Base-by-base conservation (phyloP, 2,113 vertebrate genomes). In the Lethenteron reissneri region DNA sequence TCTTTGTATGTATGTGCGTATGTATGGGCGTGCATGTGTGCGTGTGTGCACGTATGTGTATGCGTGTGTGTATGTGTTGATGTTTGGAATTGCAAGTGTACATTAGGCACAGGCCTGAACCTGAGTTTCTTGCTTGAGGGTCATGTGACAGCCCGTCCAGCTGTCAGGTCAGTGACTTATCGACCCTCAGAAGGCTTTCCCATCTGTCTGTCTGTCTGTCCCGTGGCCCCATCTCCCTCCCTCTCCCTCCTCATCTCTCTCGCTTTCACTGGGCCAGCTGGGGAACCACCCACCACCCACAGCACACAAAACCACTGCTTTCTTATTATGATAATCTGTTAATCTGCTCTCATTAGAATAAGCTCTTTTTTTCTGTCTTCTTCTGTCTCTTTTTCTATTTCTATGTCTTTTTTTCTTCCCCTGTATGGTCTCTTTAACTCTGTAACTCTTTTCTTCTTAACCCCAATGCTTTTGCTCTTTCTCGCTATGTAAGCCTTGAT, bases 201-300 rank as follows among this genome's bases (percentile, higher is more conserved):
- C 64, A 68, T 68, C 64, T 68, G 64, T 68, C 64, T 68, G 64
- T 68, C 64, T 68, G 64, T 68, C 64, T 11, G n/a, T n/a, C 64
- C 25, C 64, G 25, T n/a, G n/a, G n/a, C 64, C 64, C n/a, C 64
- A 17, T 68, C 64, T n/a, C 25, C 25, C 10, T 68, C 64, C 25
- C 64, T 68, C 10, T 68, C 64, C 25, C 64, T 68, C 64, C 25
- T 25, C 25, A n/a, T 68, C 64, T 68, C 10, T 68, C 64, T 68
- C 64, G 14, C 64, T 68, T 25, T 9, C 64, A 17, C 64, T 68
- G 1, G 60, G 17, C 60, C 60, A 64, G 60, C 60, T 64, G 60
- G 60, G 60, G 14, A 64, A 8, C 60, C 60, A 64, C 60, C 60
- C 60, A 14, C 60, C 3, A 15, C 60, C 60, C 60, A 15, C 60